These are phyloP conservation scores for Cheiracanthium punctorium DNA, from an alignment of 2,888 invertebrate genomes.

Conservation along the genomic window DNA sequence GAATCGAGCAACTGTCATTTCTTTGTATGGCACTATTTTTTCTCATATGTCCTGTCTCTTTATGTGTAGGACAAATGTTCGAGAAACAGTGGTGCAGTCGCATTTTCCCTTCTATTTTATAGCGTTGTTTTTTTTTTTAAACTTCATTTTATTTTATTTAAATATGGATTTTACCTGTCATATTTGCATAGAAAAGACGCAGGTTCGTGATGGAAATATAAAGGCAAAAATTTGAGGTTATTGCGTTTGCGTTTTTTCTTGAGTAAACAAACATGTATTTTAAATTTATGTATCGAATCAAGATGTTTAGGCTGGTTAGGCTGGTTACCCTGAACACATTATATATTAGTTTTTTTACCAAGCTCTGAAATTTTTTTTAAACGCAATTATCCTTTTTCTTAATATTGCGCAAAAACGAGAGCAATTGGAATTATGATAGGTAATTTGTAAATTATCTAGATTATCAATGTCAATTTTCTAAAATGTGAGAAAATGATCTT, in stretches of 20 bases:
- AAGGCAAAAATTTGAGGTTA: too few relatives aligned
- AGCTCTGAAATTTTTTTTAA: too few relatives aligned
- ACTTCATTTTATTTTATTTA: neutral
- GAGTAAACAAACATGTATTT: neutral
- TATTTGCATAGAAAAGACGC: neutral
- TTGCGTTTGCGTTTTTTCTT: neutral
- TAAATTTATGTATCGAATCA: neutral
- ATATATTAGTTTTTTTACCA: too few relatives aligned
- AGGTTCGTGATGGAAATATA: neutral
- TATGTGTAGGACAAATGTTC: neutral
- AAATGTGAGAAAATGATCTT: too few relatives aligned
- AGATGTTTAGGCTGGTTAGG: too few relatives aligned
- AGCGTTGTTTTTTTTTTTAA: neutral
- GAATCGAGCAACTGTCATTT: slow-evolving; percentile 67
- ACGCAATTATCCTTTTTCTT: too few relatives aligned
- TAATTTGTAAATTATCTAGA: too few relatives aligned
- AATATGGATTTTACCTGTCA: slow-evolving; percentile 1
- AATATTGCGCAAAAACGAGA: too few relatives aligned
- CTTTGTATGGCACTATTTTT: slow-evolving; percentile 57
- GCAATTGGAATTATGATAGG: too few relatives aligned
- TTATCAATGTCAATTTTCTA: too few relatives aligned
- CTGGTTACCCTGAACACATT: too few relatives aligned
- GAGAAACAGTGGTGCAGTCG: neutral
- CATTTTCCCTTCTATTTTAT: neutral
- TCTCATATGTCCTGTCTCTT: slow-evolving; percentile 41